Evolutionary conservation across 1,140 invertebrate genomes (phyloP), one percentile per base, ranked within the genome.

Genomic region (Octopus bimaculoides): DNA sequence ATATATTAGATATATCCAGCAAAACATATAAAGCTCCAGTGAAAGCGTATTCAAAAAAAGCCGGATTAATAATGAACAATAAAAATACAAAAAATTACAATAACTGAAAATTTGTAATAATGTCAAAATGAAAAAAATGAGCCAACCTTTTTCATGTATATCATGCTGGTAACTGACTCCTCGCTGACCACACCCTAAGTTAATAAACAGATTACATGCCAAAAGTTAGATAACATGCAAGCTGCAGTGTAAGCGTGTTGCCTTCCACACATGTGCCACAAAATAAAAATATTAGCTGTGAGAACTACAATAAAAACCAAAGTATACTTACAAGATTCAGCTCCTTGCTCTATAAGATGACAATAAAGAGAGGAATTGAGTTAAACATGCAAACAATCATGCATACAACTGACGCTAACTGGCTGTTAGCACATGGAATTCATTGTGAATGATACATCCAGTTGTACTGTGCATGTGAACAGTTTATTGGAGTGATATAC

Each of bases 261-360:
- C 8, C 66, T 71, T 71, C 8, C 17, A 71, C 26, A 71, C 66
- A 53, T 73, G 41, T n/a, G 54, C 54, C 52, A 77, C 26, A n/a
- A 53, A 77, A n/a, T 77, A 53, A 9, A n/a, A 14, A 9, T 71
- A 71, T 8, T 14, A 17, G 26, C 5, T 9, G 54, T 78, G 54
- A 41, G 26, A 66, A 61, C 17, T 54, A 78, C 54, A 61, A 78
- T 61, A n/a, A 20, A 20, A 1, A 20, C n/a, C 52, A 69, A 52
- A 12, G 14, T 75, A 83, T 89, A 89, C 88, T 89, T 88, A 89
- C 88, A 81, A 89, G 86, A 78, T 87, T 88, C 76, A 89, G 82
- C 78, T 89, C 88, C 82, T 83, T 87, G 84, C 84, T 84, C 87
- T 88, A 86, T 73, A 80, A 54, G 78, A 75, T 78, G 78, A 83